Evolutionary conservation across 1,140 invertebrate genomes (phyloP).

Genomic region (Rhopalosiphum maidis): DNA sequence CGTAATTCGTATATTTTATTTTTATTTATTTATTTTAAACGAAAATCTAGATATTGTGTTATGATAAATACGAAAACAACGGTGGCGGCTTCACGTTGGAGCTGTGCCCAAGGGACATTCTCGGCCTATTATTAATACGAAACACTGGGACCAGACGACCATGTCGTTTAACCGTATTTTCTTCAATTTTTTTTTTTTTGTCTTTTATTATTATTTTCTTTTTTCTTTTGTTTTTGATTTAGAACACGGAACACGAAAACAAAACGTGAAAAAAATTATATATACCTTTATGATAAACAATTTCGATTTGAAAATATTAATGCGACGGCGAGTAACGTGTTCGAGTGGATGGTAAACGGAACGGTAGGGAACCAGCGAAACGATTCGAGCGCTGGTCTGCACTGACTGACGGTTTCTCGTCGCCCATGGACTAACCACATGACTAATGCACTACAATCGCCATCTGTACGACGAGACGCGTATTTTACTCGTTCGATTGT

Average conservation of each 20-base stretch:
- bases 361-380: constrained; percentile 29
- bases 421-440: constrained; percentile 46
- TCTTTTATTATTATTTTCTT: constrained; percentile 18
- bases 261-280: constrained; percentile 28
- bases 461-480: constrained; percentile 37
- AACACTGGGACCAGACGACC: constrained; percentile 55
- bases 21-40: constrained; percentile 20
- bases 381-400: constrained; percentile 50
- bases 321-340: constrained; percentile 26
- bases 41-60: constrained; percentile 44
- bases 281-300: neutral
- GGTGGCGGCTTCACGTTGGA: constrained; percentile 55
- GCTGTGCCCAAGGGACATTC: constrained; percentile 53
- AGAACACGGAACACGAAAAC: constrained; percentile 20
- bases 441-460: constrained; percentile 36
- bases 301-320: constrained; percentile 41
- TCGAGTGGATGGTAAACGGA: neutral
- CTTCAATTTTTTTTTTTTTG: constrained; percentile 28
- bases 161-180: constrained; percentile 33
- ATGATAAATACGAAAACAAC: constrained; percentile 57
- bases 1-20: constrained; percentile 6
- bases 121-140: constrained; percentile 57
- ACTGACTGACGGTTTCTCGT: constrained; percentile 51
- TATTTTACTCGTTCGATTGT: constrained; percentile 23
- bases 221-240: constrained; percentile 18